These are phyloP conservation scores for Andrena bicolor DNA, from an alignment of 2,888 invertebrate genomes.

Conservation along the genomic window DNA sequence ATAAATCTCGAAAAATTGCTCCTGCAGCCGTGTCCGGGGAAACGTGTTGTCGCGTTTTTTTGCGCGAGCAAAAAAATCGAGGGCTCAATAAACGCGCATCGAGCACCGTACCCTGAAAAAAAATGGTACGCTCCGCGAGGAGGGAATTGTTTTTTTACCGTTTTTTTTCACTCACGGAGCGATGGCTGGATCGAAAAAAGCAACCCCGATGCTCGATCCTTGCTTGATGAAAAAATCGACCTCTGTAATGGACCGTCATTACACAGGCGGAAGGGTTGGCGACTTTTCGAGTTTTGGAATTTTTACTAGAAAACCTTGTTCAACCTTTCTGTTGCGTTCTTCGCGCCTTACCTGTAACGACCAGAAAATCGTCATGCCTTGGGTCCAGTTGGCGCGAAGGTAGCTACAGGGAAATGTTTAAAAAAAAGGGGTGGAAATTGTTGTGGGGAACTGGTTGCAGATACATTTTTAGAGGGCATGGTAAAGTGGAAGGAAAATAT, in stretches of 20 bases:
- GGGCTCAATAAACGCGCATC: conserved; percentile 53
- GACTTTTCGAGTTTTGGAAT: conserved; percentile 16
- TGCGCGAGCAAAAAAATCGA: conserved; percentile 17
- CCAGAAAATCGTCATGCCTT: neutral
- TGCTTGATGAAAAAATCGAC: conserved; percentile 52
- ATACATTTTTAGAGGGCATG: too few relatives aligned
- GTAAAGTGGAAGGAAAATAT: too few relatives aligned
- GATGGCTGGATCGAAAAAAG: conserved; percentile 46
- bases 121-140: conserved; percentile 12
- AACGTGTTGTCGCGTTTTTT: conserved; percentile 42
- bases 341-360: neutral
- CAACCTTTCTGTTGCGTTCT: neutral
- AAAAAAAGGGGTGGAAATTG: too few relatives aligned
- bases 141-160: conserved; percentile 31
- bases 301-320: conserved; percentile 12
- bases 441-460: too few relatives aligned
- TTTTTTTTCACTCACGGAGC: neutral
- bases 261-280: conserved; percentile 37
- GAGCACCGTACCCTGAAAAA: conserved; percentile 15
- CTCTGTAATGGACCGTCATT: conserved; percentile 67
- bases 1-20: conserved; percentile 69
- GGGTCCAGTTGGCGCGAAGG: neutral
- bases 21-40: conserved; percentile 30
- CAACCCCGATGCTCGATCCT: neutral
- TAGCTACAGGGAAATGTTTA: conserved; percentile 24